phyloP scores from a whole-genome alignment of 2,797 vertebrate species.

The Kryptopterus vitreolus region DNA sequence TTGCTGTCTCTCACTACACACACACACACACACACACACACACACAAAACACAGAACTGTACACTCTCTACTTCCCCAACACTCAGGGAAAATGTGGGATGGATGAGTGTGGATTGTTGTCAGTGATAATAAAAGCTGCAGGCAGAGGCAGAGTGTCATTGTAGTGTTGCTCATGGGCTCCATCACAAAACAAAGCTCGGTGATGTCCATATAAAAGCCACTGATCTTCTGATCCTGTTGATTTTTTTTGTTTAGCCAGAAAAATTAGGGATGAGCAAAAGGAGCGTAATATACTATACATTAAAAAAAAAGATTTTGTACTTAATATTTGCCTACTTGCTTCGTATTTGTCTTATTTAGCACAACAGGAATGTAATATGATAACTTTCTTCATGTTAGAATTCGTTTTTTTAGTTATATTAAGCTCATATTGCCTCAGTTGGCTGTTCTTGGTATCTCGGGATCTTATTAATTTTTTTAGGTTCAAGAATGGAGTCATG shows the following conservation, averaged over 20 bases:
- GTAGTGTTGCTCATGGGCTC: neutral
- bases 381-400: neutral
- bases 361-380: neutral
- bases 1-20: neutral
- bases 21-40: neutral
- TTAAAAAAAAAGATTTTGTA: neutral
- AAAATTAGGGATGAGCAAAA: neutral
- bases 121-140: constrained; percentile 10
- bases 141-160: neutral
- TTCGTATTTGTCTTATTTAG: neutral
- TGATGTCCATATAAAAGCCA: neutral
- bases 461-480: constrained; percentile 26
- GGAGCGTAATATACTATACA: neutral
- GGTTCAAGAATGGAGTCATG: constrained; percentile 45
- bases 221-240: neutral
- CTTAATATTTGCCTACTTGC: neutral
- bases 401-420: neutral
- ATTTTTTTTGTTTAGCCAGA: neutral
- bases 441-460: constrained; percentile 13
- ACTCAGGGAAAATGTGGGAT: constrained; percentile 3
- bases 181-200: neutral
- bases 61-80: neutral
- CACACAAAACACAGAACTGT: constrained; percentile 2
- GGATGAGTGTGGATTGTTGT: constrained; percentile 13
- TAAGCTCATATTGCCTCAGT: constrained; percentile 1